Conservation (phyloP, 2,888 invertebrate species). For the Tachina fera region DNA sequence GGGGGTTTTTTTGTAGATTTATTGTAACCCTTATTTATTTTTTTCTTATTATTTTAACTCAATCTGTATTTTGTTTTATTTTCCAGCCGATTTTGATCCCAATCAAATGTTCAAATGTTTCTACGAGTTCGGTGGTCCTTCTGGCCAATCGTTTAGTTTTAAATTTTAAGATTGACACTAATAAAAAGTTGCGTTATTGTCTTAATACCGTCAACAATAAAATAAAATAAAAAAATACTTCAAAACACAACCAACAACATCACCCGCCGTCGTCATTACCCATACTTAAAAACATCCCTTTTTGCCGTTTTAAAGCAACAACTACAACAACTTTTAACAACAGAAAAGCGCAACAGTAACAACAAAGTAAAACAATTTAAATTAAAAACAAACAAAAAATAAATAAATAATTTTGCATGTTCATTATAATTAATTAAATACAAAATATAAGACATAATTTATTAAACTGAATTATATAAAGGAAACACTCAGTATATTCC, state of each 20-base stretch:
- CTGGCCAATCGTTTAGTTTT: conserved; percentile 83
- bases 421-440: conserved; percentile 37
- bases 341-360: conserved; percentile 42
- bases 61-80: conserved; percentile 72
- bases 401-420: conserved; percentile 59
- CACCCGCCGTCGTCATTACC: conserved; percentile 59
- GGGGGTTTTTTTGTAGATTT: not conserved
- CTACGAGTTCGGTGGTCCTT: conserved; percentile 87
- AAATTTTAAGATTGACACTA: conserved; percentile 77
- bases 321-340: conserved; percentile 24
- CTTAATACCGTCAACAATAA: conserved; percentile 14
- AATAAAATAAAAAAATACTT: not conserved
- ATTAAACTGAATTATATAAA: conserved; percentile 17
- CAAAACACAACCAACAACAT: conserved; percentile 47
- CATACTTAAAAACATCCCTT: conserved; percentile 28
- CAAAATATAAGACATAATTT: conserved; percentile 20
- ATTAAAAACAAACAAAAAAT: not conserved
- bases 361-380: not conserved
- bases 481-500: conserved; percentile 54
- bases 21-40: too few relatives aligned
- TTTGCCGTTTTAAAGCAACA: conserved; percentile 22
- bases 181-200: conserved; percentile 63
- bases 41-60: conserved; percentile 4
- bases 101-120: conserved; percentile 93
- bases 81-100: conserved; percentile 89